Base-by-base conservation (phyloP, 2,113 vertebrate species). In the Barnardius zonarius region DNA sequence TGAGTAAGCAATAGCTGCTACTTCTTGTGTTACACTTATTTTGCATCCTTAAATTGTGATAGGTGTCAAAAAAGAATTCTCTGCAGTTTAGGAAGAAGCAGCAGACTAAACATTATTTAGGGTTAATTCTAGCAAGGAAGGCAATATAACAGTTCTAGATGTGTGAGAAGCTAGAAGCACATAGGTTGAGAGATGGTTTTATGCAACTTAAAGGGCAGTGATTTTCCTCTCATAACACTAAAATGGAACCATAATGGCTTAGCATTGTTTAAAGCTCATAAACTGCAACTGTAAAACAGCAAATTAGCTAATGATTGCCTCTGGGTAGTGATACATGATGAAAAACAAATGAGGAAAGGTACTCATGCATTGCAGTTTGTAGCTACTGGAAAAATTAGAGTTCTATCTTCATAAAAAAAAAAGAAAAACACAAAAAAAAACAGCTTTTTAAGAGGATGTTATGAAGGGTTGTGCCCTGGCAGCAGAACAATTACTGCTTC, bases 231-330 rank as follows among this genome's bases (percentile, higher is more conserved):
- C 55, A 49, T 41, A 83, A 37, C 49, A 55, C 49, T 73, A 27
- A 81, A 92, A 83, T 93, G 51, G 72, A 95, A 82, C 49, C 63
- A 33, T 94, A 95, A 86, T 93, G 83, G n/a, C 63, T 93, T 94
- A 95, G 51, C 86, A 73, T 96, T 96, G 90, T 96, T 97, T 97
- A 98, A 98, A 96, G 75, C 91, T 97, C 93, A 74, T 96, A 95
- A 97, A 92, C 78, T 79, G 39, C 93, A 96, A 76, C 91, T 55
- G 89, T 97, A 97, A 97, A 97, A 97, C 95, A 97, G 89, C 84
- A 97, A 97, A 97, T 98, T 97, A 98, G 90, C 87, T 97, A 96
- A 97, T 97, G 96, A 96, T 97, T 92, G 95, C 96, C 97, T 97
- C 88, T 95, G 95, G 93, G 86, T 97, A 95, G 92, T 27, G 66